phyloP scores from a whole-genome alignment of 2,113 vertebrate genomes.

The Merops nubicus region DNA sequence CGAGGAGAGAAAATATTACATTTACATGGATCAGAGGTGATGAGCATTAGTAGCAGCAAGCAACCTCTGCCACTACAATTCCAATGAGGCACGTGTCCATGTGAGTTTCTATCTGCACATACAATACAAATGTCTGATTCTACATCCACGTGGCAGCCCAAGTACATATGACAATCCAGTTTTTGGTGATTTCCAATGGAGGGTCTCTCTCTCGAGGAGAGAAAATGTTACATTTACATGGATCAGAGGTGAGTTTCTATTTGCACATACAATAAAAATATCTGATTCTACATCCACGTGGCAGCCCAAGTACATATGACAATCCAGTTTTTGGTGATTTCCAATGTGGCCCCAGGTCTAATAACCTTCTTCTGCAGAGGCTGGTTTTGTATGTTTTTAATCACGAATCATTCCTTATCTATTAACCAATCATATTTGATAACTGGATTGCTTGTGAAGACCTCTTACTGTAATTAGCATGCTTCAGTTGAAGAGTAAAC shows the following conservation, averaged over 20 bases:
- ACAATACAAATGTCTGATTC: background rate
- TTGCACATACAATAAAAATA: background rate
- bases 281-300: background rate
- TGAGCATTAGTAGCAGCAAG: background rate
- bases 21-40: background rate
- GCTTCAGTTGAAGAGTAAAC: constrained; percentile 77
- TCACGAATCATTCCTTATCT: constrained; percentile 64
- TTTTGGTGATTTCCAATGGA: background rate
- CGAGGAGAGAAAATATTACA: background rate
- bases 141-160: background rate
- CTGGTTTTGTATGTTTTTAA: constrained; percentile 46
- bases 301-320: background rate
- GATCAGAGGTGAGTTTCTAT: too few species aligned
- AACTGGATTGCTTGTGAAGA: constrained; percentile 73
- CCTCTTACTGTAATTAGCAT: constrained; percentile 80
- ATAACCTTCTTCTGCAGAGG: background rate
- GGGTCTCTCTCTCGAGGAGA: too few species aligned
- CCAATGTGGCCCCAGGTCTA: background rate
- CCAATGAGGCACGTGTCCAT: background rate
- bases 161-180: background rate
- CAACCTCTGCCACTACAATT: background rate
- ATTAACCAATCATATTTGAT: constrained; percentile 74
- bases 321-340: background rate
- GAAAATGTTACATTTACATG: too few species aligned
- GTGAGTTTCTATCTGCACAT: background rate